Percentiles rank a stretch among this genome's conserved stretches.
Conservation (phyloP, 2,888 invertebrate genomes). For the Xestia xanthographa region DNA sequence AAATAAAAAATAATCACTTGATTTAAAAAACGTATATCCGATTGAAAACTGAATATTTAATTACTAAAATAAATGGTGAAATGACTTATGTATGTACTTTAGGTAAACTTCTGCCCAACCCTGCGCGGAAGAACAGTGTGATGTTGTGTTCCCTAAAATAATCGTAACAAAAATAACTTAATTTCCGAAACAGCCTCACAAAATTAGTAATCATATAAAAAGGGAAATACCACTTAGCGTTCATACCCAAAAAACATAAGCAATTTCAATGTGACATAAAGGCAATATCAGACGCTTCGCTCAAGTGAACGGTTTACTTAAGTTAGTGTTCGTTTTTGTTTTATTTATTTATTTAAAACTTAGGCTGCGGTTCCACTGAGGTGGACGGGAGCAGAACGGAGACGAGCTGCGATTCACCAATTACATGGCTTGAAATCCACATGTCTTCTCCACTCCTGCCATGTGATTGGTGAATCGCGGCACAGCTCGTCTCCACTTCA, state of each 20-base stretch:
- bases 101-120: neutral
- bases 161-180: neutral
- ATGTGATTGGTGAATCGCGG: too few relatives aligned
- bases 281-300: neutral
- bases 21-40: too few relatives aligned
- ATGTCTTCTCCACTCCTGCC: too few relatives aligned
- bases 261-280: conserved; percentile 59
- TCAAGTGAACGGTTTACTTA: neutral
- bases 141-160: neutral
- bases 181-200: conserved; percentile 1
- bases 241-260: conserved; percentile 43
- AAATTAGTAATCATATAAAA: conserved; percentile 39
- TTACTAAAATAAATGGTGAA: neutral
- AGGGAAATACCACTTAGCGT: conserved; percentile 26
- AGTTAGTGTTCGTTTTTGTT: neutral
- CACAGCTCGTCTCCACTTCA: too few relatives aligned
- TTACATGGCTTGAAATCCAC: too few relatives aligned
- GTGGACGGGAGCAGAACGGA: too few relatives aligned
- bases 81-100: neutral
- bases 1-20: too few relatives aligned
- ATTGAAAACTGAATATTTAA: neutral
- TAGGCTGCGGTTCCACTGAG: too few relatives aligned
- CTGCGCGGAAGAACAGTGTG: neutral
- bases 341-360: neutral
- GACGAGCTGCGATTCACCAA: too few relatives aligned